phyloP scores from a whole-genome alignment of 1,140 invertebrate genomes.

The Drosophila hydei region DNA sequence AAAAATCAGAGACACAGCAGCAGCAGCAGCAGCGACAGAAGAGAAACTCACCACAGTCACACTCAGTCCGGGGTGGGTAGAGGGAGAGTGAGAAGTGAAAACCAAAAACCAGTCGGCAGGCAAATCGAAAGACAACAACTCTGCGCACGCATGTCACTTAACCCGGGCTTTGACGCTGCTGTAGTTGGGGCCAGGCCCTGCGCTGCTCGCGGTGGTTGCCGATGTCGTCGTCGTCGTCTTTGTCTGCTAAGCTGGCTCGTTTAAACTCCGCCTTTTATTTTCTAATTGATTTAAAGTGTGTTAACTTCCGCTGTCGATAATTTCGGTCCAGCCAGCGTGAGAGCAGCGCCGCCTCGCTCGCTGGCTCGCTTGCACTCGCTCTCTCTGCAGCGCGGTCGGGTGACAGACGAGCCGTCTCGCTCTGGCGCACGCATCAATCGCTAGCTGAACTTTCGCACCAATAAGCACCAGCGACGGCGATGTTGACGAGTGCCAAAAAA shows the following conservation, averaged over 20 bases:
- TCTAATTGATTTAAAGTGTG: slow-evolving; percentile 83
- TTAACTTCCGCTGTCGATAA: slow-evolving; percentile 83
- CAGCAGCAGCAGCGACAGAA: slow-evolving; percentile 20
- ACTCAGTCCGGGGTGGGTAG: neutral
- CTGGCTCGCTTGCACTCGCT: slow-evolving; percentile 16
- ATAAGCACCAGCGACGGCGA: slow-evolving; percentile 64
- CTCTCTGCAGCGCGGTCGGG: slow-evolving; percentile 5
- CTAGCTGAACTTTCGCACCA: slow-evolving; percentile 70
- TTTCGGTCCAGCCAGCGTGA: slow-evolving; percentile 62
- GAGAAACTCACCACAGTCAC: slow-evolving; percentile 64
- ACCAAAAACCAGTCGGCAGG: slow-evolving; percentile 50
- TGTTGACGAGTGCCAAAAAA: slow-evolving; percentile 64
- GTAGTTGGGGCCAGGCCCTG: slow-evolving; percentile 21
- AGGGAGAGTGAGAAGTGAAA: neutral
- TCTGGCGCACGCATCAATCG: slow-evolving; percentile 56
- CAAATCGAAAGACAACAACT: slow-evolving; percentile 50
- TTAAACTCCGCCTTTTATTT: slow-evolving; percentile 83
- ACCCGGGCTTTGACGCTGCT: slow-evolving; percentile 21
- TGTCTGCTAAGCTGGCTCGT: slow-evolving; percentile 60
- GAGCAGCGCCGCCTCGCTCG: slow-evolving; percentile 24
- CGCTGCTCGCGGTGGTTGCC: slow-evolving; percentile 25
- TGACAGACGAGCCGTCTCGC: slow-evolving; percentile 47
- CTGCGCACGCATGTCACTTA: slow-evolving; percentile 53
- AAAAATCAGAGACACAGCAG: slow-evolving; percentile 48
- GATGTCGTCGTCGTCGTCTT: slow-evolving; percentile 32